phyloP scores from a whole-genome alignment of 2,113 vertebrate genomes.

The Gavia stellata region DNA sequence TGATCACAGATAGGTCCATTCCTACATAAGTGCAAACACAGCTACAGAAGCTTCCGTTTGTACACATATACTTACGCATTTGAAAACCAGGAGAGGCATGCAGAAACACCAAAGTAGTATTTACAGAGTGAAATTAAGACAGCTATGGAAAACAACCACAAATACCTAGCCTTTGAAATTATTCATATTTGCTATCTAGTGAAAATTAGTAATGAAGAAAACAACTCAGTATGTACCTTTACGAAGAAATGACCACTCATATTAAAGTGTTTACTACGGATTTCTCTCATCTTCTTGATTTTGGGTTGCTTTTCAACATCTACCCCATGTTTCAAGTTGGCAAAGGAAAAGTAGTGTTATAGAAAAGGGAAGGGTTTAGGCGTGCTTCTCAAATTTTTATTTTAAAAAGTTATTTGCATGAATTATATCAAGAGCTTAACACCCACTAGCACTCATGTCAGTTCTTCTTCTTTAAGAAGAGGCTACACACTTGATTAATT shows the following conservation, averaged over 20 bases:
- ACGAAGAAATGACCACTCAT: neutral
- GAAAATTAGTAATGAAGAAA: neutral
- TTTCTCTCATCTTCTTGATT: neutral
- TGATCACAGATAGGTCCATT: neutral
- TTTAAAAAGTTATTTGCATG: constrained; percentile 66
- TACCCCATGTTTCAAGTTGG: neutral
- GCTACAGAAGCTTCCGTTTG: neutral
- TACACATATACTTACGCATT: neutral
- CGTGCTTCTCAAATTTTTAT: constrained; percentile 19
- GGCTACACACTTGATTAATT: constrained; percentile 45
- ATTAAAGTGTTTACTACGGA: neutral
- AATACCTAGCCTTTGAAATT: neutral
- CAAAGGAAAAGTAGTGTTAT: neutral
- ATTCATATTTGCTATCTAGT: neutral
- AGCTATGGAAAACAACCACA: neutral
- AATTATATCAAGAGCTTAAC: constrained; percentile 24
- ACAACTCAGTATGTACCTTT: neutral
- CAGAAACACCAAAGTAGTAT: neutral
- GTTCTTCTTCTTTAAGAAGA: constrained; percentile 43
- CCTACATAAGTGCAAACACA: neutral
- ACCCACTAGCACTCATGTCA: neutral
- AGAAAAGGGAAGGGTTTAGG: neutral
- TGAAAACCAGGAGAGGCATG: neutral
- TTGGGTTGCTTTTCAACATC: neutral
- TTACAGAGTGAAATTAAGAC: neutral